Base-by-base conservation (phyloP, 2,797 vertebrate species). In the Cryptoblepharus egeriae region DNA sequence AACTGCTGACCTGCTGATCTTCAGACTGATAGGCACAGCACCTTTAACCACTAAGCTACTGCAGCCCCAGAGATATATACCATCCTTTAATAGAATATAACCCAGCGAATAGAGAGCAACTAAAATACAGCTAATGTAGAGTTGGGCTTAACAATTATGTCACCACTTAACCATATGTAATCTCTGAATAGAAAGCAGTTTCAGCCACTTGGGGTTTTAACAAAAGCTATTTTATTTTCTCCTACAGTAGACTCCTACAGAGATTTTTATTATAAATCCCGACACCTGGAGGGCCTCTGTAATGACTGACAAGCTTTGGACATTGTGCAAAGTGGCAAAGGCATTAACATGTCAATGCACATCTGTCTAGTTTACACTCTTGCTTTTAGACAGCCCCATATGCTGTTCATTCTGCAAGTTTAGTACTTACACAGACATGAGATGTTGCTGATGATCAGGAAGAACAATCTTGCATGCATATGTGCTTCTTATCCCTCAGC, bases 381-480 rank as follows among this genome's bases (percentile, higher is more conserved):
- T 80, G 57, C 35, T 16, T 74, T 67, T 52, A 61, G 55, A 84
- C 64, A 84, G 70, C 26, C 18, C 65, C 77, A 84, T 83, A 74
- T 52, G 82, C 37, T 16, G 76, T 68, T 74, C 55, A 75, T 79
- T 68, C 55, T 12, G 63, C 63, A 84, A n/a, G 67, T 68, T 68
- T 52, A 67, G 39, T 67, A 35, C 58, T 68, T 67, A 60, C 8
- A 32, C 24, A 73, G 68, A 64, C 26, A 55, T 26, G 32, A n/a
- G 35, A 63, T 74, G 30, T 69, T 30, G 45, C 42, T 20, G 63
- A 45, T 79, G 70, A 84, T 24, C 39, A 78, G 67, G 49, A 58
- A 72, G 71, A 79, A 49, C 30, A 60, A 78, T 32, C 64, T 63
- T 82, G 57, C 55, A 49, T 58, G 74, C 39, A 3, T 73, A 37